These are phyloP conservation scores for Lucinisca nassula DNA, from an alignment of 2,888 invertebrate genomes.

Conservation along the genomic window DNA sequence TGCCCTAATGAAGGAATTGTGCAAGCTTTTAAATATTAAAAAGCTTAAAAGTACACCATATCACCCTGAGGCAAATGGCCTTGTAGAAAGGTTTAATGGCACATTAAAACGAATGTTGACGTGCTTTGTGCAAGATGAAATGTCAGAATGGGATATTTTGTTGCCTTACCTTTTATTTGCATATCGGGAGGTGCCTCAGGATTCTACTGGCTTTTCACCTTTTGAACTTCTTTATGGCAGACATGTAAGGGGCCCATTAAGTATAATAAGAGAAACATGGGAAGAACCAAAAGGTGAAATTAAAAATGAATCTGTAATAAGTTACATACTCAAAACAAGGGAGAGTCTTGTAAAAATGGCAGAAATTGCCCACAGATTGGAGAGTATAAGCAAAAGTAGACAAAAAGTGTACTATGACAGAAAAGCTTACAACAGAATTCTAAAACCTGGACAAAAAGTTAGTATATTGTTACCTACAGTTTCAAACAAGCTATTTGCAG, in stretches of 20 bases:
- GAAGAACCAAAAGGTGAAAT: conserved; percentile 13
- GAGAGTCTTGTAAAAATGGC: background rate
- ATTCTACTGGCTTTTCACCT: conserved; percentile 35
- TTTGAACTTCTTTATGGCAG: conserved; percentile 41
- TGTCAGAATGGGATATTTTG: background rate
- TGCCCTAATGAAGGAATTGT: conserved; percentile 6
- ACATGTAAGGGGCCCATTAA: conserved; percentile 31
- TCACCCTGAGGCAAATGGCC: conserved; percentile 14
- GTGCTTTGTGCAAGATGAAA: conserved; percentile 1
- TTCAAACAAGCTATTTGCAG: background rate
- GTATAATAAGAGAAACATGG: conserved; percentile 26
- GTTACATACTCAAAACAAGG: conserved; percentile 19
- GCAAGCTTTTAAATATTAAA: background rate
- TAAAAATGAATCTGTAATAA: conserved; percentile 15
- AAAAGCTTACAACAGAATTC: background rate
- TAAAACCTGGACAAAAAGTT: background rate
- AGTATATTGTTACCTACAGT: background rate
- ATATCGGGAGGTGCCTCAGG: conserved; percentile 46
- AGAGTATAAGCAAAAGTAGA: conserved; percentile 16
- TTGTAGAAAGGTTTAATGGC: conserved; percentile 13
- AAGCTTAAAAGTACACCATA: conserved; percentile 14
- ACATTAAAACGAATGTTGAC: conserved; percentile 6
- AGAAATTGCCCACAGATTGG: background rate
- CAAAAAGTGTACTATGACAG: conserved; percentile 35
- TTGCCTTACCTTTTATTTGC: conserved; percentile 20